Evolutionary conservation across 1,140 invertebrate species (phyloP), one percentile per base, ranked within the genome.

Genomic region (Trichomalopsis sarcophagae): DNA sequence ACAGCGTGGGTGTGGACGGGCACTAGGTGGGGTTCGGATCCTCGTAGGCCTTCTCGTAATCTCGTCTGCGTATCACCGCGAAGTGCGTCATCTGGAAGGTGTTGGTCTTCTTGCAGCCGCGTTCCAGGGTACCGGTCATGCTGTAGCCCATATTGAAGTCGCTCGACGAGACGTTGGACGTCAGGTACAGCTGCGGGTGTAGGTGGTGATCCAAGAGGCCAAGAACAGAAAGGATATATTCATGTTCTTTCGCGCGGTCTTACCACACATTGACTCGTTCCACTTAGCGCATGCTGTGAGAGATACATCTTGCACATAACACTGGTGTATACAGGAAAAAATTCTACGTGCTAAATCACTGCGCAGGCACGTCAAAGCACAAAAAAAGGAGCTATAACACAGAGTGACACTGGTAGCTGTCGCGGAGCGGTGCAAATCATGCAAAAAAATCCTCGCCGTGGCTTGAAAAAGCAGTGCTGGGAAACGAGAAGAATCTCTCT

Each of bases 71-170:
- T 87, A 97, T 96, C 88, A 97, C 97, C 40, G 97, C 97, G 89
- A 97, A 97, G 91, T 98, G 97, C 71, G 97, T 97, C 92, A 97
- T 96, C 92, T 97, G 96, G 91, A 97, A 96, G 86, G 94, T 94
- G 91, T 96, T 96, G 85, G 95, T 95, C 89, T 96, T 95, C 88
- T 96, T 95, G 89, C 95, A 95, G 77, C 97, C 97, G n/a, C 97
- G 94, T 90, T 97, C 97, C 87, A 98, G 92, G 10, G 96, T 97
- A 14, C 97, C 97, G 0, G 97, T 97, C 94, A 98, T 96, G 88
- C 96, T 96, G 93, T 97, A 97, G 50, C 97, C 97, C 95, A 97
- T 97, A 91, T 97, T 97, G 94, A 97, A 97, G 91, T 98, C 97
- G 62, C 96, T 95, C 88, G 95, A 95, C 71, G 95, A 95, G 77